A percentile compares a stretch with the other conserved stretches of the same genome.
Evolutionary conservation across 2,797 vertebrate species (phyloP).

Genomic region (Heterohyrax brucei): DNA sequence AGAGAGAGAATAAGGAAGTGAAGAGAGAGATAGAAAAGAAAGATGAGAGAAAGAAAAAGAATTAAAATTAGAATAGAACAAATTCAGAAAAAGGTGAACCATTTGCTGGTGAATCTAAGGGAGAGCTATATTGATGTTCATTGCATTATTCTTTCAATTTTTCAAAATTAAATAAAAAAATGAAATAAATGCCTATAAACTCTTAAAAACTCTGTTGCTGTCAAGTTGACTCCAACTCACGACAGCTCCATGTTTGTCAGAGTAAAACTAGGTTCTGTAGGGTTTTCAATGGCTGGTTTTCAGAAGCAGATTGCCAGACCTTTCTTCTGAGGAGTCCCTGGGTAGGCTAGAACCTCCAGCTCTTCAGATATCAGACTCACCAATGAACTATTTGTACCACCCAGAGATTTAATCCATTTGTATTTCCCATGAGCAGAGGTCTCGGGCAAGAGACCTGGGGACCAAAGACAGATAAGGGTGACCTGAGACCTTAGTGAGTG

Average conservation of each 20-base stretch:
- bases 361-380: too few relatives aligned
- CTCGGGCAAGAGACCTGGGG: background rate
- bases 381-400: too few relatives aligned
- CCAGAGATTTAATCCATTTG: accelerated
- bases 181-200: background rate
- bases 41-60: background rate
- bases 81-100: background rate
- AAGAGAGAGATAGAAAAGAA: background rate
- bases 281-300: too few relatives aligned
- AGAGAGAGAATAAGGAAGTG: too few relatives aligned
- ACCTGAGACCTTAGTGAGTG: background rate
- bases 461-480: accelerated
- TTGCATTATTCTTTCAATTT: background rate
- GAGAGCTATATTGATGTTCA: background rate
- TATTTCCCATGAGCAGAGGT: background rate
- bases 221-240: too few relatives aligned
- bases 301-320: too few relatives aligned
- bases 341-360: too few relatives aligned
- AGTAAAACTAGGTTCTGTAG: too few relatives aligned
- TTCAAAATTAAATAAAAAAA: slow-evolving; percentile 9
- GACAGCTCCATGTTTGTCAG: too few relatives aligned
- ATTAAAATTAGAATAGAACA: background rate
- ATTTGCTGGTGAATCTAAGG: background rate
- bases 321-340: too few relatives aligned
- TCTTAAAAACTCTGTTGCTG: too few relatives aligned